phyloP scores from a whole-genome alignment of 2,113 vertebrate genomes.

The Solea senegalensis region DNA sequence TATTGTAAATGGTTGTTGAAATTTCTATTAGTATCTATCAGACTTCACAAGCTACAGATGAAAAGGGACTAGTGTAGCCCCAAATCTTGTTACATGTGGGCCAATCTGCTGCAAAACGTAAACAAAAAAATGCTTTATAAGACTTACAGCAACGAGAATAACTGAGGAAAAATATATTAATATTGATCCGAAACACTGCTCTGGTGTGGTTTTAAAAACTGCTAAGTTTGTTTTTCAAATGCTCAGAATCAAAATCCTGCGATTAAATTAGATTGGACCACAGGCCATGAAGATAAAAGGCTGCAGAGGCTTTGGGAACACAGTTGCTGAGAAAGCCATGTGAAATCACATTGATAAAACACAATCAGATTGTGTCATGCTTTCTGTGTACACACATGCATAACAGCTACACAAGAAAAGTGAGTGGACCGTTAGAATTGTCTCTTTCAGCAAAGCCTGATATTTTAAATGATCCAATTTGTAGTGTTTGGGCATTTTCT shows the following conservation, averaged over 20 bases:
- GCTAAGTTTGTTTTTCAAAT: conserved; percentile 23
- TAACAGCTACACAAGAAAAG: no score
- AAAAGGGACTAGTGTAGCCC: not conserved
- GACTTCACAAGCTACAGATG: not conserved
- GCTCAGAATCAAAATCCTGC: conserved; percentile 41
- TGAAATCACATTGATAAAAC: conserved; percentile 37
- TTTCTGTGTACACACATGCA: not conserved
- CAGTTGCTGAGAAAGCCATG: conserved; percentile 19
- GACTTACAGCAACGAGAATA: not conserved
- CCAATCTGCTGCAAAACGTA: conserved; percentile 1
- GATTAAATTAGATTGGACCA: conserved; percentile 43
- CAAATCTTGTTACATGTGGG: conserved; percentile 4
- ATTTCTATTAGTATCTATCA: not conserved
- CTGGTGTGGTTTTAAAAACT: conserved; percentile 13
- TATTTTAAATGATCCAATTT: no score
- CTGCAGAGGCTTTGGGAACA: conserved; percentile 10
- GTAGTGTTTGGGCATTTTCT: no score
- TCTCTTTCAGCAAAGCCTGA: no score
- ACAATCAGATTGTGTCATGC: conserved; percentile 32
- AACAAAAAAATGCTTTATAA: conserved; percentile 29
- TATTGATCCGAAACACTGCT: conserved; percentile 31
- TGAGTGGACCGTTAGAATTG: no score
- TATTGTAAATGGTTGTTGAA: not conserved
- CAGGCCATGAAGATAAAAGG: conserved; percentile 15
- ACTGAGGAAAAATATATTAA: conserved; percentile 27